phyloP scores from a whole-genome alignment of 53 echinoderm and acorn worm genomes.

The Paracentrotus lividus region DNA sequence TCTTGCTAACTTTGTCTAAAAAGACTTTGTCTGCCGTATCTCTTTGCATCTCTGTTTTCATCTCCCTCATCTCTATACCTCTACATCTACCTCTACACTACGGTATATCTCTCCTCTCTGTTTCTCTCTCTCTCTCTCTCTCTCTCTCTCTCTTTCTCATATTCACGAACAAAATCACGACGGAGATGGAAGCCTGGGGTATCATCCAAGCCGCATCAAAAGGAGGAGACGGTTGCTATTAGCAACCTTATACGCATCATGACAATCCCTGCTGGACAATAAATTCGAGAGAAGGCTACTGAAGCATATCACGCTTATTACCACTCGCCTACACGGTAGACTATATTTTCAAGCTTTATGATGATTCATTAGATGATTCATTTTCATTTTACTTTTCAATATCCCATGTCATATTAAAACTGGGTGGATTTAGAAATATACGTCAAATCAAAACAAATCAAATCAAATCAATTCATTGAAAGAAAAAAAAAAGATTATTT shows the following conservation, averaged over 20 bases:
- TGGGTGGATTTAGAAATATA: too few relatives aligned
- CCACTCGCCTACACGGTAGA: not conserved
- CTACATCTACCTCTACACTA: not conserved
- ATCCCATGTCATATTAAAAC: too few relatives aligned
- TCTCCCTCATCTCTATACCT: not conserved
- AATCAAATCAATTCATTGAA: too few relatives aligned
- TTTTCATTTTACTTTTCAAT: too few relatives aligned
- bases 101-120: too few relatives aligned
- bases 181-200: not conserved
- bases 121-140: not conserved
- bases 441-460: too few relatives aligned
- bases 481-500: too few relatives aligned
- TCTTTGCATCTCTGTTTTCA: not conserved
- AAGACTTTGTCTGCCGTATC: too few relatives aligned
- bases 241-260: constrained; percentile 1
- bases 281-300: not conserved
- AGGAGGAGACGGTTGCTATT: constrained; percentile 27
- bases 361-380: too few relatives aligned
- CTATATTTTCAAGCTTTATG: not conserved
- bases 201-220: not conserved
- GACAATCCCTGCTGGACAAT: not conserved
- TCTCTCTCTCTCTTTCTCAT: not conserved
- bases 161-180: not conserved
- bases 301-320: not conserved
- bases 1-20: not conserved